A percentile compares a stretch with the other conserved stretches of the same genome.
These are phyloP conservation scores for Yponomeuta evonymella DNA, from an alignment of 2,888 invertebrate species.

Conservation along the genomic window DNA sequence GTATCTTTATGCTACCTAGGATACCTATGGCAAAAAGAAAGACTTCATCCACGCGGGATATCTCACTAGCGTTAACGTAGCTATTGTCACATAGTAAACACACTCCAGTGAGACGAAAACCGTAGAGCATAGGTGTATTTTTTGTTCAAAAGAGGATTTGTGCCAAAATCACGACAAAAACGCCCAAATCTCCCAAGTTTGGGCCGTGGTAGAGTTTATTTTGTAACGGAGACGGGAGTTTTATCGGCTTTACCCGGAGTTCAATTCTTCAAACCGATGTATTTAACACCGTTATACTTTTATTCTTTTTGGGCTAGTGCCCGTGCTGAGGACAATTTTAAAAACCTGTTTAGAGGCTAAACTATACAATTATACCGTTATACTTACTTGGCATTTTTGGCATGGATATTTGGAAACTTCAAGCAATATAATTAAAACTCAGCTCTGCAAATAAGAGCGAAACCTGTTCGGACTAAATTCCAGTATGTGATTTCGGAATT, in stretches of 20 bases:
- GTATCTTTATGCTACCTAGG: too few species aligned
- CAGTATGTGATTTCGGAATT: too few species aligned
- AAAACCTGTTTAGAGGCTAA: too few species aligned
- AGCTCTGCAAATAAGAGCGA: too few species aligned
- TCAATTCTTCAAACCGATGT: not conserved
- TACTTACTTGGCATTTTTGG: too few species aligned
- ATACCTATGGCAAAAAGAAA: too few species aligned
- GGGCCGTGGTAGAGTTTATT: slow-evolving; percentile 69
- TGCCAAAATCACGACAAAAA: slow-evolving; percentile 63
- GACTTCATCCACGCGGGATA: not conserved
- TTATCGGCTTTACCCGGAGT: slow-evolving; percentile 36
- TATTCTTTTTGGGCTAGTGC: not conserved
- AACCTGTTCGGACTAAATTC: too few species aligned
- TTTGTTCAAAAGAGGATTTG: slow-evolving; percentile 53
- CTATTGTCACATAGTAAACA: slow-evolving; percentile 61
- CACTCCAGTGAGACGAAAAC: slow-evolving; percentile 39
- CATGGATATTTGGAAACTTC: too few species aligned
- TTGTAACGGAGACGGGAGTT: slow-evolving; percentile 54
- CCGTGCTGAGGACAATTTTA: too few species aligned
- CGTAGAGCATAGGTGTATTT: slow-evolving; percentile 23
- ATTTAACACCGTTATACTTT: not conserved
- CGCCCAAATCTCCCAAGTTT: slow-evolving; percentile 40
- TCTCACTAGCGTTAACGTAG: not conserved
- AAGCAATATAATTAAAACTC: too few species aligned
- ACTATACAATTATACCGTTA: too few species aligned